phyloP scores from a whole-genome alignment of 2,113 vertebrate species.

The Pelecanoides urinatrix region DNA sequence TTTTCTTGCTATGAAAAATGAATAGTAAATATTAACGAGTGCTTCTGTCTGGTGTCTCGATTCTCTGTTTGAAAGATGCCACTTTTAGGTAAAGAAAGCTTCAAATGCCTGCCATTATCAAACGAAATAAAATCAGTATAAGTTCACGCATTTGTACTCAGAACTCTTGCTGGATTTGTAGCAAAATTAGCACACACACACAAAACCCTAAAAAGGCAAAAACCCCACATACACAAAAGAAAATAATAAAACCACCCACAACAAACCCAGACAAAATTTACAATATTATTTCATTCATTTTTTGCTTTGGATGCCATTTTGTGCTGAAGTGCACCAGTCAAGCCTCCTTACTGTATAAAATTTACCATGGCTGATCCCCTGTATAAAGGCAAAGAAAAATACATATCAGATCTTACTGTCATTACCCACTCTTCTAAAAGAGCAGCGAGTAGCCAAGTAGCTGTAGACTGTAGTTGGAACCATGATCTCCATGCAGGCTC shows the following conservation, averaged over 20 bases:
- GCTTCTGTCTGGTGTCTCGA: neutral
- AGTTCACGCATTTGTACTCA: neutral
- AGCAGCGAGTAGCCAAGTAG: neutral
- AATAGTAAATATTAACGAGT: neutral
- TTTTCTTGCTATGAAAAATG: slow-evolving; percentile 12
- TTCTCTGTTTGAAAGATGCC: neutral
- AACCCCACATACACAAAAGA: too few relatives aligned
- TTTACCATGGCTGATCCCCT: neutral
- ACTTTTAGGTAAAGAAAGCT: neutral
- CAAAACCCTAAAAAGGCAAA: neutral
- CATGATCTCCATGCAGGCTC: neutral
- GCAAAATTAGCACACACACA: neutral
- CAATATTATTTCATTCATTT: neutral
- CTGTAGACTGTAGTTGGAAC: neutral
- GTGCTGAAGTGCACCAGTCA: neutral
- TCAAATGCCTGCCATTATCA: neutral
- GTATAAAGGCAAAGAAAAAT: neutral
- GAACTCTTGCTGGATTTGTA: neutral
- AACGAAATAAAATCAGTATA: neutral
- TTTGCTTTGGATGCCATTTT: neutral
- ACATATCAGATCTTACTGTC: neutral
- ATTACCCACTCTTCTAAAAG: neutral
- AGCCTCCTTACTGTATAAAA: neutral
- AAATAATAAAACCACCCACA: neutral
- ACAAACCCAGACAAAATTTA: neutral